A percentile compares a stretch with the other conserved stretches of the same genome.
Evolutionary conservation across 2,113 vertebrate genomes (phyloP).

Genomic region (Ahaetulla prasina): DNA sequence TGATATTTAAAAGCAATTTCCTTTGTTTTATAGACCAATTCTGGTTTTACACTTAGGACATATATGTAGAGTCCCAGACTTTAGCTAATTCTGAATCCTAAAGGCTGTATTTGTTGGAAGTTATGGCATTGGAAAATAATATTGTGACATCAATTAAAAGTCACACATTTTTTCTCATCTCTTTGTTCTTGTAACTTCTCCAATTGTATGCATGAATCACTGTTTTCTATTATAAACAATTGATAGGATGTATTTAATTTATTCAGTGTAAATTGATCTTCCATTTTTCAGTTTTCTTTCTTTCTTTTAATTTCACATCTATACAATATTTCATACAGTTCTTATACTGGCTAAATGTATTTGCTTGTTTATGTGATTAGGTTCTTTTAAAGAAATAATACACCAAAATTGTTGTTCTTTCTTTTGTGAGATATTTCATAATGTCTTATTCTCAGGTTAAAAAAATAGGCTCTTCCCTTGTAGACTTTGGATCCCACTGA

Average conservation of each 20-base stretch:
- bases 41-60: slow-evolving; percentile 29
- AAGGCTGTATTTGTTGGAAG: slow-evolving; percentile 55
- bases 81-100: slow-evolving; percentile 33
- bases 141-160: slow-evolving; percentile 74
- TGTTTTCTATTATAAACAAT: slow-evolving; percentile 54
- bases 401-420: neutral
- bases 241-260: slow-evolving; percentile 38
- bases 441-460: slow-evolving; percentile 11
- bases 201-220: slow-evolving; percentile 65
- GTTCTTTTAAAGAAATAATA: slow-evolving; percentile 17
- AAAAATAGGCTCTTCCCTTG: slow-evolving; percentile 10
- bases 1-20: slow-evolving; percentile 1
- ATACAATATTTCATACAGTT: slow-evolving; percentile 45
- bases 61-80: slow-evolving; percentile 15
- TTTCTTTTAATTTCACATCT: slow-evolving; percentile 41
- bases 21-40: slow-evolving; percentile 17
- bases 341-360: slow-evolving; percentile 53
- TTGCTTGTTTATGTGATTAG: slow-evolving; percentile 30
- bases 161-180: slow-evolving; percentile 54
- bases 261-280: slow-evolving; percentile 54
- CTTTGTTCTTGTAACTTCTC: slow-evolving; percentile 58
- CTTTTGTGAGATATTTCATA: slow-evolving; percentile 25
- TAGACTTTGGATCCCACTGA: slow-evolving; percentile 16
- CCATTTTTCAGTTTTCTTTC: slow-evolving; percentile 43
- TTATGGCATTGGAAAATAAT: slow-evolving; percentile 72